phyloP scores from a whole-genome alignment of 1,140 invertebrate species.

The Dinoponera quadriceps region DNA sequence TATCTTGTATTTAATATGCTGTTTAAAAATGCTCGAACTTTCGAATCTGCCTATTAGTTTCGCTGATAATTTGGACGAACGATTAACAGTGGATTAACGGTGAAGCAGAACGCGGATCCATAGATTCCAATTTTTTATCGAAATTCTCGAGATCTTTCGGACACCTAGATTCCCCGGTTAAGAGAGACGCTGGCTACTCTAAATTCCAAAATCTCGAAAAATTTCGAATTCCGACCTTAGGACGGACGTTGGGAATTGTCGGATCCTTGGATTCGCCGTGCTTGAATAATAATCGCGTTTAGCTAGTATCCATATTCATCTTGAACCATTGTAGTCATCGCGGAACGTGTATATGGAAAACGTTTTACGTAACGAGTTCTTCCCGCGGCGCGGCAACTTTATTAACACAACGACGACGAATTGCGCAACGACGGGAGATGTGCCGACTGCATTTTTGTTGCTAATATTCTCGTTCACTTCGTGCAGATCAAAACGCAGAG shows the following conservation, averaged over 20 bases:
- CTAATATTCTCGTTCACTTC: constrained; percentile 63
- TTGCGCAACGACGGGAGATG: constrained; percentile 56
- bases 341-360: constrained; percentile 24
- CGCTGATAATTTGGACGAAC: background rate
- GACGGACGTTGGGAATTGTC: background rate
- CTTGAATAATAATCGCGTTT: constrained; percentile 45
- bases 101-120: no score
- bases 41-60: background rate
- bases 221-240: background rate
- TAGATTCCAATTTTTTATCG: no score
- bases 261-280: constrained; percentile 8
- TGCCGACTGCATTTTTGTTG: constrained; percentile 59
- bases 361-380: constrained; percentile 48
- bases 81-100: no score
- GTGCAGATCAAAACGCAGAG: constrained; percentile 75
- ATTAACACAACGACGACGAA: constrained; percentile 34
- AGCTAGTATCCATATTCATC: constrained; percentile 26
- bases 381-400: constrained; percentile 47
- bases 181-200: background rate
- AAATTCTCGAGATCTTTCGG: no score
- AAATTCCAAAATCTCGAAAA: background rate
- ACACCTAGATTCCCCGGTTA: background rate
- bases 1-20: background rate
- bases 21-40: constrained; percentile 1
- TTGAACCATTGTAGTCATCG: constrained; percentile 10